phyloP scores from a whole-genome alignment of 2,113 vertebrate genomes.

The western clawed frog (Xenopus tropicalis) region DNA sequence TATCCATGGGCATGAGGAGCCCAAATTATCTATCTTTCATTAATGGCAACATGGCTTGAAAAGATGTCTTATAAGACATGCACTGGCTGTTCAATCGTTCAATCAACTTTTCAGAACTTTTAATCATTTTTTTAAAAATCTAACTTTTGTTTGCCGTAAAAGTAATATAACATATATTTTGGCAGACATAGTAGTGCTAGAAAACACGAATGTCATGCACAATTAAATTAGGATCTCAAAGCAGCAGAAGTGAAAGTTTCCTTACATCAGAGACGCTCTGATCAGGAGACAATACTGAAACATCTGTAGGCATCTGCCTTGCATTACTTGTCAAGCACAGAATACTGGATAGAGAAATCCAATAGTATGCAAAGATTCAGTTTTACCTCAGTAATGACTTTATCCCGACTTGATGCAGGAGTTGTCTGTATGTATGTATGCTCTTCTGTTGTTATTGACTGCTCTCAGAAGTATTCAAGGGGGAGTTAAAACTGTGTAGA shows the following conservation, averaged over 20 bases:
- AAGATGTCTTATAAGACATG: too few species aligned
- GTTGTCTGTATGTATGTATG: neutral
- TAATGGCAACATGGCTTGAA: too few species aligned
- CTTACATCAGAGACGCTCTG: slow-evolving; percentile 3
- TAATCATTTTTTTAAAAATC: too few species aligned
- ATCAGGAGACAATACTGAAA: neutral
- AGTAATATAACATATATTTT: neutral
- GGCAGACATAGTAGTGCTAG: neutral
- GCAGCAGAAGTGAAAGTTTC: neutral
- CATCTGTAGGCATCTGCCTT: neutral
- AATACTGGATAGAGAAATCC: neutral
- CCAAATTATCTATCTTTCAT: too few species aligned
- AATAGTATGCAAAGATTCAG: slow-evolving; percentile 9
- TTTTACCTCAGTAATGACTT: slow-evolving; percentile 12
- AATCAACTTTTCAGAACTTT: too few species aligned
- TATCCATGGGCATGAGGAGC: too few species aligned
- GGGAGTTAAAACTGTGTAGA: too few species aligned
- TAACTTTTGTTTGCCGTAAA: too few species aligned
- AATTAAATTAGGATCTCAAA: neutral
- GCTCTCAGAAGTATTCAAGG: too few species aligned
- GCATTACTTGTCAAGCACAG: slow-evolving; percentile 13
- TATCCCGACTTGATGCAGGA: slow-evolving; percentile 7
- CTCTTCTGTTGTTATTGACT: too few species aligned
- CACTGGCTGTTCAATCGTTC: too few species aligned
- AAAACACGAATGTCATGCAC: neutral